A percentile compares a stretch with the other conserved stretches of the same genome.
phyloP scores from a whole-genome alignment of 1,140 invertebrate genomes.

The Diprion similis region DNA sequence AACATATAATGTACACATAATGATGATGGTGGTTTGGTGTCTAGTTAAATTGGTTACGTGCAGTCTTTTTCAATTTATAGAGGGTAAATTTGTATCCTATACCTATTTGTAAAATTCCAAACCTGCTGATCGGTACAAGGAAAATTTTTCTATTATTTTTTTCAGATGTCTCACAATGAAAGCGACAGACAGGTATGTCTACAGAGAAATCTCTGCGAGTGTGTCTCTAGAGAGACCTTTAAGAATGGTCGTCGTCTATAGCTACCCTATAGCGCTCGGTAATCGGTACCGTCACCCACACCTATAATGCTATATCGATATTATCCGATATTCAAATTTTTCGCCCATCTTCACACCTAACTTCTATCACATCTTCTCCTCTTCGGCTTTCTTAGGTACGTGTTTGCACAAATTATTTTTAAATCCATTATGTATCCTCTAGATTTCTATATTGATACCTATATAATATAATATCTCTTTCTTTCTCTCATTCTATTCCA shows the following conservation, averaged over 20 bases:
- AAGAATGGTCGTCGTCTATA: not conserved
- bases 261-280: not conserved
- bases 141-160: constrained; percentile 1
- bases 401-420: not conserved
- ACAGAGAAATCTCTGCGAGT: constrained; percentile 7
- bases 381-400: constrained; percentile 7
- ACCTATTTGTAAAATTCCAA: not conserved
- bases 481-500: not conserved
- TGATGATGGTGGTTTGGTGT: too few relatives aligned
- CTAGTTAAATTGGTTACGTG: too few relatives aligned
- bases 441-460: not conserved
- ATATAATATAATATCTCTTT: not conserved
- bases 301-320: not conserved
- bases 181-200: constrained; percentile 3
- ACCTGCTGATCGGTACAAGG: constrained; percentile 1
- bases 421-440: too few relatives aligned
- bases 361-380: constrained; percentile 5
- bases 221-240: not conserved
- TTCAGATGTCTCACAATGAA: constrained; percentile 7
- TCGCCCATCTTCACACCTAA: constrained; percentile 1
- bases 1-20: too few relatives aligned
- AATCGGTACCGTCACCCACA: not conserved
- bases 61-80: too few relatives aligned
- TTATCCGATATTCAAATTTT: constrained; percentile 3
- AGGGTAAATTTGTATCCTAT: too few relatives aligned